These are phyloP conservation scores for Thecophora atra DNA, from an alignment of 2,888 invertebrate species.

Conservation along the genomic window DNA sequence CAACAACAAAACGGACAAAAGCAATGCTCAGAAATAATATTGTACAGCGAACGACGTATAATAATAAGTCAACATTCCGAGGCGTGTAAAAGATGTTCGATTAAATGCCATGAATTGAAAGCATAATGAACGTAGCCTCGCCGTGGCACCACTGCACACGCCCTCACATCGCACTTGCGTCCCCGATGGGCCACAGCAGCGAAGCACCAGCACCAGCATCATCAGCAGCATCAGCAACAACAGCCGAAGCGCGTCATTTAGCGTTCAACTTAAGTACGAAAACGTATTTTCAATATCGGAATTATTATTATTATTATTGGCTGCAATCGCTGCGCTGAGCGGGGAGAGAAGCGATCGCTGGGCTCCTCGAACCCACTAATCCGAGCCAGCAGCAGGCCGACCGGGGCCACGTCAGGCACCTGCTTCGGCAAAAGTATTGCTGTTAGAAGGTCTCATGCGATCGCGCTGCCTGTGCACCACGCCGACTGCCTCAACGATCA, in stretches of 20 bases:
- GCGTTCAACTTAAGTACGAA: slow-evolving; percentile 62
- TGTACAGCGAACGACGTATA: slow-evolving; percentile 18
- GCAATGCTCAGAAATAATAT: slow-evolving; percentile 7
- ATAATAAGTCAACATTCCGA: slow-evolving; percentile 59
- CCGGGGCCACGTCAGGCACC: slow-evolving; percentile 30
- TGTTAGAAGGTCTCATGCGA: not conserved
- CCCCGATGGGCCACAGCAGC: slow-evolving; percentile 3
- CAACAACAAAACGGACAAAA: slow-evolving; percentile 14
- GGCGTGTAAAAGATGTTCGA: slow-evolving; percentile 67
- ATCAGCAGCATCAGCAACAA: slow-evolving; percentile 16
- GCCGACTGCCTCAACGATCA: not conserved
- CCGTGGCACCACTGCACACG: slow-evolving; percentile 24
- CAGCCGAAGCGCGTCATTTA: slow-evolving; percentile 52
- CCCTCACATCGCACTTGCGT: slow-evolving; percentile 33
- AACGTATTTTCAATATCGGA: slow-evolving; percentile 63
- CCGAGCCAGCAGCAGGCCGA: slow-evolving; percentile 5
- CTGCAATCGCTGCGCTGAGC: slow-evolving; percentile 53
- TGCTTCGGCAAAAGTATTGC: slow-evolving; percentile 19
- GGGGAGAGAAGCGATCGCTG: slow-evolving; percentile 24
- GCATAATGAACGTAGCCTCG: slow-evolving; percentile 17
- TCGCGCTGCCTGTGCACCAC: not conserved
- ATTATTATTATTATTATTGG: slow-evolving; percentile 63
- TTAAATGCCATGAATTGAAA: slow-evolving; percentile 60
- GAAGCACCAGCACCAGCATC: not conserved
- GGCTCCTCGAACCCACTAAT: slow-evolving; percentile 3